phyloP scores from a whole-genome alignment of 2,888 invertebrate genomes.

The Catocala sponsa region DNA sequence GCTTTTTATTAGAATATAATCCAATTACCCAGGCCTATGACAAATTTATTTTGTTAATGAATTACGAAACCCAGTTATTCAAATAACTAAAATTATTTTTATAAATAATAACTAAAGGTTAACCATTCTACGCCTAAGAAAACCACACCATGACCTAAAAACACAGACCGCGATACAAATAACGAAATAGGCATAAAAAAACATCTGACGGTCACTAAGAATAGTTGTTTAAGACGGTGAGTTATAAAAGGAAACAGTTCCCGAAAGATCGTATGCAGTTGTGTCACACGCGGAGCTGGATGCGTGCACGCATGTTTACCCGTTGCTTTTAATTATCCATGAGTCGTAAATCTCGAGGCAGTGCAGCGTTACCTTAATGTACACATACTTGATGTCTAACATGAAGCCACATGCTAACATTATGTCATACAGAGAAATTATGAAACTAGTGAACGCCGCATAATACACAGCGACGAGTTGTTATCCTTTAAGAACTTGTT shows the following conservation, averaged over 20 bases:
- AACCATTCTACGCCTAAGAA: constrained; percentile 39
- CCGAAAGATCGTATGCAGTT: constrained; percentile 55
- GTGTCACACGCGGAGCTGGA: constrained; percentile 53
- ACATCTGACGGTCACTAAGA: constrained; percentile 52
- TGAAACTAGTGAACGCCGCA: constrained; percentile 44
- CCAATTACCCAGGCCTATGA: no score
- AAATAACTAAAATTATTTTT: neutral
- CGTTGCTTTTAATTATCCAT: constrained; percentile 61
- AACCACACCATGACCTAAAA: constrained; percentile 60
- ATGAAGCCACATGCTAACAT: constrained; percentile 60
- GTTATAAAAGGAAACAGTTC: constrained; percentile 65
- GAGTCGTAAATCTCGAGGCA: constrained; percentile 65
- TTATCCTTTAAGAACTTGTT: constrained; percentile 56
- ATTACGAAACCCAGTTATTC: neutral
- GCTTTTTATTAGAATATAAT: no score
- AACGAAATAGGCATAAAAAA: constrained; percentile 51
- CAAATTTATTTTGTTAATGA: no score
- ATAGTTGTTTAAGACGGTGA: constrained; percentile 46
- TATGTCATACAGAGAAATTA: constrained; percentile 58
- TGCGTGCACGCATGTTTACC: constrained; percentile 62
- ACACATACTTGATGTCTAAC: constrained; percentile 52
- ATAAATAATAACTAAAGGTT: constrained; percentile 30
- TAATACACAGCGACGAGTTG: constrained; percentile 34
- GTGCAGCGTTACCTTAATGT: constrained; percentile 58
- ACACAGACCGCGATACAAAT: constrained; percentile 48